Conservation (phyloP, 2,113 vertebrate species). For the Salvelinus namaycush region DNA sequence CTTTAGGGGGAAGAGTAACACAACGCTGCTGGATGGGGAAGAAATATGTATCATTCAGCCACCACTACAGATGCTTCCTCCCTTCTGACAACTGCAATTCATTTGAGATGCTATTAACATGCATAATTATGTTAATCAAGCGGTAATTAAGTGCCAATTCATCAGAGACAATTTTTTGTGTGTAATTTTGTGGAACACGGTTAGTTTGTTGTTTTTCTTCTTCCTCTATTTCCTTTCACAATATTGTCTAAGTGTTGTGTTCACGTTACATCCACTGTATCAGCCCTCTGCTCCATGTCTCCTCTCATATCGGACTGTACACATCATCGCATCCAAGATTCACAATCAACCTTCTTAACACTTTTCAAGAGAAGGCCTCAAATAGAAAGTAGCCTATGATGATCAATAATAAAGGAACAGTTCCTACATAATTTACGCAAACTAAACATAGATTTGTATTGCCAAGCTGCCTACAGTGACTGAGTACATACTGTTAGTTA, state of each 20-base stretch:
- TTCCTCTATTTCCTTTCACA: conserved; percentile 58
- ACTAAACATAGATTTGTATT: too few relatives aligned
- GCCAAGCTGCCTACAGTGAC: too few relatives aligned
- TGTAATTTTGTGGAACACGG: conserved; percentile 93
- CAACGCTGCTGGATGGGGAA: conserved; percentile 94
- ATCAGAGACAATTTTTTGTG: conserved; percentile 89
- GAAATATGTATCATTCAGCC: conserved; percentile 99
- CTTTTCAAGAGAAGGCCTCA: neutral
- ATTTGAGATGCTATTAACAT: conserved; percentile 99
- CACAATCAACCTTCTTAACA: neutral
- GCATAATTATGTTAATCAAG: conserved; percentile 99
- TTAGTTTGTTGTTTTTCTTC: conserved; percentile 77
- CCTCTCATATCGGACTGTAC: conserved; percentile 42
- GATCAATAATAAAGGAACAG: too few relatives aligned
- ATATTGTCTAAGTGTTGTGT: conserved; percentile 65
- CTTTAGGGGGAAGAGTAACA: conserved; percentile 97
- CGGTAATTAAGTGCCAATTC: conserved; percentile 99
- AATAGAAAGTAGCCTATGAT: too few relatives aligned
- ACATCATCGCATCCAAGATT: conserved; percentile 26
- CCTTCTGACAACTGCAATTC: conserved; percentile 99
- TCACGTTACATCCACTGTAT: conserved; percentile 37
- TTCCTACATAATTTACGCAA: too few relatives aligned
- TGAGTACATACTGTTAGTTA: too few relatives aligned
- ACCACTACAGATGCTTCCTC: conserved; percentile 98
- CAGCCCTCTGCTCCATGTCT: neutral